Evolutionary conservation across 2,888 invertebrate genomes (phyloP), one percentile per base, ranked within the genome.

Genomic region (Andrena marginata): DNA sequence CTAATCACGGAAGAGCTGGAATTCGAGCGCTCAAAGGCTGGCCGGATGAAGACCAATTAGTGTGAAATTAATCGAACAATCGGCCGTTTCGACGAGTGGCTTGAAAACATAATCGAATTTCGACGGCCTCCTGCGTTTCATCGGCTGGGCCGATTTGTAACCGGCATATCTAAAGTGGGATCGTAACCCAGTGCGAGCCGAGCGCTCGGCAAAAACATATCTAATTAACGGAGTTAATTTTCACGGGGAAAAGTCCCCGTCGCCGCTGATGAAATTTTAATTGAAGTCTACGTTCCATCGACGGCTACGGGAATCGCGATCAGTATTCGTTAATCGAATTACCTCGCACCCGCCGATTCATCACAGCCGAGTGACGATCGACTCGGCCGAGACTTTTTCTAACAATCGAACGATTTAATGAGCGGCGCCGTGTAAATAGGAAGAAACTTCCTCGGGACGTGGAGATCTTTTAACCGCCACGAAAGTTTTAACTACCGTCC

Each of bases 401-500:
- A 67, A 80, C 31, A 29, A 75, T 65, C 64, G 51, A 51, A 51
- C 62, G 56, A 80, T 74, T 82, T 75, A 81, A 82, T 42, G 64
- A 72, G 42, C 68, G 42, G 42, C 6, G 13, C 26, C 13, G 59
- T 16, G 63, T 69, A 74, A 83, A 75, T 70, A 54, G 16, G 33
- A 48, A 54, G 59, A 70, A 74, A 81, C 54, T 81, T 77, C 29
- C 8, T 23, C 59, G 42, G 59, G 60, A 80, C 71, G 82, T 23
- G 68, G 71, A 68, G 70, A 76, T 70, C 81, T 70, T 75, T 72
- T 64, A 54, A 63, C 59, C 49, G 51, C 59, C 54, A 23, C 73
- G 68, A 42, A 81, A 83, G 70, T 83, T 83, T 82, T 81, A 81
- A 82, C 83, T 83, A 64, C 77, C 62, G 26, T 23, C 13, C 62